Base-by-base conservation (phyloP, 2,113 vertebrate genomes). In the Mungos mungo region DNA sequence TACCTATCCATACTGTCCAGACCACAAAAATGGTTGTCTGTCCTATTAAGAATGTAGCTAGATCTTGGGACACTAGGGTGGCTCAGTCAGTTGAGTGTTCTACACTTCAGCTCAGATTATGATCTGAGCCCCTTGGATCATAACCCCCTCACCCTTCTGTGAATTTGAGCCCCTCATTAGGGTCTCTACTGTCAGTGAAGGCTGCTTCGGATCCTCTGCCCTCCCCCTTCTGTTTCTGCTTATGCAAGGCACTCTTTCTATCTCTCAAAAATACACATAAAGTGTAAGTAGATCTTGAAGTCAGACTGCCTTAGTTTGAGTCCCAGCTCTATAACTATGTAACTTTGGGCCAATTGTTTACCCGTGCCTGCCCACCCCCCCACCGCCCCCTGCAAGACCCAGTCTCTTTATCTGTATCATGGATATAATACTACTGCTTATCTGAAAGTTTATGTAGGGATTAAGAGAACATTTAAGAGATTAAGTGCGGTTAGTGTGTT, bases 401-500 rank as follows among this genome's bases (percentile, higher is more conserved):
- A 45, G 5, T 95, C 21, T 88, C 35, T n/a, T 91, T 90, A 82
- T 66, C 10, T 72, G 6, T 91, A 88, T 90, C 33, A 25, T 35
- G 74, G 66, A 90, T 89, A 57, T 93, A 50, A 38, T 69, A 86
- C 66, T 45, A 35, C 45, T 45, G 31, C 41, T 94, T 65, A 89
- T 94, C 54, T 76, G 60, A 52, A 82, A 87, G 63, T 81, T 95
- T 90, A 68, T 87, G 16, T 77, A 35, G 85, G 41, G 21, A 86
- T 86, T 81, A 80, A 74, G 33, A 82, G 38, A 69, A 8, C 5
- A 23, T 76, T 81, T 93, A 69, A 93, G 74, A 63, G 38, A 82
- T 83, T 90, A 77, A 86, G 52, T 95, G 86, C 12, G 86, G 72
- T 54, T 72, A 77, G 47, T 85, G 35, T 93, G 23, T 66, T 89